phyloP scores from a whole-genome alignment of 2,113 vertebrate genomes.

The Murina feae region DNA sequence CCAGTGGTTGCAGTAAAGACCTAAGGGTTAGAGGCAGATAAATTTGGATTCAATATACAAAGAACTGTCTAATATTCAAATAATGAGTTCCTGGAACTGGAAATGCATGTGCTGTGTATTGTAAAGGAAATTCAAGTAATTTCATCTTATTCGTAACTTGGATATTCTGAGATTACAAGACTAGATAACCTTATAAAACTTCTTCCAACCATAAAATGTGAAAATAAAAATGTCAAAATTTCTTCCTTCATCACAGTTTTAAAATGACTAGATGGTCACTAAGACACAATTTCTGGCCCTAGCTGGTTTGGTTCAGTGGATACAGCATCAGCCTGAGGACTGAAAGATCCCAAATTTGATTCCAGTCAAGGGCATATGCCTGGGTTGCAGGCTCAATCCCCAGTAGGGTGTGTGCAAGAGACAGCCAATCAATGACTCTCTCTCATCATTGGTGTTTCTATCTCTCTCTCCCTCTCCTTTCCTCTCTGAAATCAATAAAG shows the following conservation, averaged over 20 bases:
- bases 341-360: too few species aligned
- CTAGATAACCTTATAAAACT: neutral
- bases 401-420: too few species aligned
- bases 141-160: neutral
- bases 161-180: neutral
- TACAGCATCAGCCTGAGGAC: too few species aligned
- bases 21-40: neutral
- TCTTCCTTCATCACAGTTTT: neutral
- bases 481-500: too few species aligned
- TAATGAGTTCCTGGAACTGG: neutral
- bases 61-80: neutral
- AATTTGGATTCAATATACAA: neutral
- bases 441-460: too few species aligned
- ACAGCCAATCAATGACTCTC: too few species aligned
- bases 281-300: slow-evolving; percentile 1
- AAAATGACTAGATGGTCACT: neutral
- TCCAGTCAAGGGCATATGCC: too few species aligned
- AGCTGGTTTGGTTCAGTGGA: too few species aligned
- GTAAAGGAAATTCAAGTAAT: neutral
- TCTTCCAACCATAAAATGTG: neutral
- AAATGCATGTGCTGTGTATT: neutral
- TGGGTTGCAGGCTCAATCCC: too few species aligned
- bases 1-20: neutral
- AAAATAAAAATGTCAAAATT: neutral
- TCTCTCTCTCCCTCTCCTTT: too few species aligned